phyloP scores from a whole-genome alignment of 2,797 vertebrate genomes.

The Acanthurus leucopareius region DNA sequence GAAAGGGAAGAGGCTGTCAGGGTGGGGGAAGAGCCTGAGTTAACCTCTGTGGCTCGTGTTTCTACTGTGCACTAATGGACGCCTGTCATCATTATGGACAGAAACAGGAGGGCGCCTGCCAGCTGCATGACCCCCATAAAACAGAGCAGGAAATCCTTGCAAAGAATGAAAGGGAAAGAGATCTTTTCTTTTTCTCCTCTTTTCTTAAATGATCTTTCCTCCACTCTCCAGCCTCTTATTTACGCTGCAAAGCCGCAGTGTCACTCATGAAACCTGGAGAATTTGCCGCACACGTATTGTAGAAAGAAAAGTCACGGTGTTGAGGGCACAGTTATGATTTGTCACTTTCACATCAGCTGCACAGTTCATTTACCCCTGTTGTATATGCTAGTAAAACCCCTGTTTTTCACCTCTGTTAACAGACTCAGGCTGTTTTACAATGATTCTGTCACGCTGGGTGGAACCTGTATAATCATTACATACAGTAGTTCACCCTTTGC shows the following conservation, averaged over 20 bases:
- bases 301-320: conserved; percentile 20
- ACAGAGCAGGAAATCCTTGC: conserved; percentile 85
- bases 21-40: conserved; percentile 58
- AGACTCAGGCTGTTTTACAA: conserved; percentile 50
- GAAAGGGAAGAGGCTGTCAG: conserved; percentile 76
- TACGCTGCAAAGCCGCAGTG: conserved; percentile 48
- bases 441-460: conserved; percentile 59
- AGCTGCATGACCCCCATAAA: conserved; percentile 88
- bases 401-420: conserved; percentile 45
- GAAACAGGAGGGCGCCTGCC: conserved; percentile 87
- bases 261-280: conserved; percentile 44
- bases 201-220: conserved; percentile 45
- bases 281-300: neutral
- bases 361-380: conserved; percentile 36
- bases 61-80: conserved; percentile 84
- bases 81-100: conserved; percentile 86
- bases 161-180: conserved; percentile 78
- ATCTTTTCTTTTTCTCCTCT: conserved; percentile 47
- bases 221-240: conserved; percentile 42
- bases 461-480: conserved; percentile 83
- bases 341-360: conserved; percentile 29
- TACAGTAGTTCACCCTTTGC: conserved; percentile 70
- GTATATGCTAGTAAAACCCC: conserved; percentile 14
- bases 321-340: neutral
- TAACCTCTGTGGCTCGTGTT: conserved; percentile 84